Conservation (phyloP, 2,113 vertebrate species). For the Falcunculus frontatus region DNA sequence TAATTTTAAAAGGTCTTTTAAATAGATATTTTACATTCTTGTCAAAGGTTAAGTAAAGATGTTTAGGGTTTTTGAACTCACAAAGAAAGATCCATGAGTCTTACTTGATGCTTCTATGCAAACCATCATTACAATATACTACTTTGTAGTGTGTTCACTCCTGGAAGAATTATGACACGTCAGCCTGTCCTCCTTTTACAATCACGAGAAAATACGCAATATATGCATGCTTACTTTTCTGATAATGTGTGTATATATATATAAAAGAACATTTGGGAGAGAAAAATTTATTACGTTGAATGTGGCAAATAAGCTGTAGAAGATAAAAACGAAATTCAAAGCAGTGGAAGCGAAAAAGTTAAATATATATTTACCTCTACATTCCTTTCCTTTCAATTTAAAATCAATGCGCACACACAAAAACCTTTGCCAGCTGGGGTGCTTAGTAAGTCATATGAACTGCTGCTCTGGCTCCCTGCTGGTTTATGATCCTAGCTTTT, state of each 20-base stretch:
- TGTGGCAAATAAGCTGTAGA: background rate
- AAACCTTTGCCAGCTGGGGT: background rate
- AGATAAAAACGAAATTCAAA: background rate
- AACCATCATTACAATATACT: background rate
- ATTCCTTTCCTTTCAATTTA: conserved; percentile 32
- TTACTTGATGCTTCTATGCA: background rate
- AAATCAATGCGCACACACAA: background rate
- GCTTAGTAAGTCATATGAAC: background rate
- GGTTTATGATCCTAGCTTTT: conserved; percentile 3
- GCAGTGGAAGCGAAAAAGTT: background rate
- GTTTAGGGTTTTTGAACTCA: background rate
- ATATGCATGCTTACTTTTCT: background rate
- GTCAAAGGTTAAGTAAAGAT: background rate
- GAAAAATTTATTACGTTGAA: background rate
- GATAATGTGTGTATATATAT: background rate
- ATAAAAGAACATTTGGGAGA: background rate
- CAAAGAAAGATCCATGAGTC: background rate
- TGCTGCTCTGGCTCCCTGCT: background rate
- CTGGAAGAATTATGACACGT: background rate
- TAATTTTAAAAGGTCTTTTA: background rate
- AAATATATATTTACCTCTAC: conserved; percentile 26
- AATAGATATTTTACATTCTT: background rate
- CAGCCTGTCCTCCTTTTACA: background rate
- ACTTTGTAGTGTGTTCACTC: background rate
- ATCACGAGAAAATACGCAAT: background rate